These are phyloP conservation scores for Tribolium freemani DNA, from an alignment of 2,888 invertebrate genomes.

Conservation along the genomic window DNA sequence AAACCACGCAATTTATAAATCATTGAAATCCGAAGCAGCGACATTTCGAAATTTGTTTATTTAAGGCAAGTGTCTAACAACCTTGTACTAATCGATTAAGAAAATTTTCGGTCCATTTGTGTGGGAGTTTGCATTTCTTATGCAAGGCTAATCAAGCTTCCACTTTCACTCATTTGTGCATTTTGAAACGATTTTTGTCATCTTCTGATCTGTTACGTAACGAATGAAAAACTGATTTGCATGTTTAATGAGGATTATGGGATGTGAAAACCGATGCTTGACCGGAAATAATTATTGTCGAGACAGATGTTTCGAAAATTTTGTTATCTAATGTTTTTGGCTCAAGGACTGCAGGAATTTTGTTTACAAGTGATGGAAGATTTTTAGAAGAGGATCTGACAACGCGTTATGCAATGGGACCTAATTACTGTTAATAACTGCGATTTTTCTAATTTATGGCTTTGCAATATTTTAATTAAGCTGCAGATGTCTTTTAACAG, in stretches of 20 bases:
- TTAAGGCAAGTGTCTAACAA: not conserved
- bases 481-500: not conserved
- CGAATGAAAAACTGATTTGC: not conserved
- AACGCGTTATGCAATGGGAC: not conserved
- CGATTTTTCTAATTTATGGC: not conserved
- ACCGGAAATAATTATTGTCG: not conserved
- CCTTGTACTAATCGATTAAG: not conserved
- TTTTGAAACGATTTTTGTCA: not conserved
- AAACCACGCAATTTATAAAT: not conserved
- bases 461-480: not conserved
- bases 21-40: not conserved
- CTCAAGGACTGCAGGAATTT: not conserved
- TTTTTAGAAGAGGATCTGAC: not conserved
- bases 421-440: not conserved
- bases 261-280: not conserved
- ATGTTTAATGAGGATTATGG: not conserved
- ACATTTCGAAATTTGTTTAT: not conserved
- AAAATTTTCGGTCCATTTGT: not conserved
- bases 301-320: not conserved
- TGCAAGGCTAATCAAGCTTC: not conserved
- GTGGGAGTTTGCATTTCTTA: not conserved
- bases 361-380: not conserved
- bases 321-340: not conserved
- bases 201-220: not conserved
- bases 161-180: not conserved